Conservation (phyloP, 2,797 vertebrate species). For the Fistularia tabacaria region DNA sequence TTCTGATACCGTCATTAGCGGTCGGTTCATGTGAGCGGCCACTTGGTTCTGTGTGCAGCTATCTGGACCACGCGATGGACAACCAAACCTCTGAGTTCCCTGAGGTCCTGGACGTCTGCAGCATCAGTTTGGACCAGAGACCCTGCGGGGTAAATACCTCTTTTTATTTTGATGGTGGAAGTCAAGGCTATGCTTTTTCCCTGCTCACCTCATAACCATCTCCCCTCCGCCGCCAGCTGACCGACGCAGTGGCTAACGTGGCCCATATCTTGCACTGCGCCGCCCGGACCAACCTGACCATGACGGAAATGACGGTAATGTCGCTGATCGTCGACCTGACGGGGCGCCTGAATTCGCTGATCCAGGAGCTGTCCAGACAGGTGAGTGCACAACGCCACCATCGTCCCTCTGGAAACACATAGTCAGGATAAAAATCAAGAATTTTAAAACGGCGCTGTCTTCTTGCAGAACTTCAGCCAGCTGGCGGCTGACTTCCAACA, state of each 20-base stretch:
- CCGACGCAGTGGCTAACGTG: conserved; percentile 60
- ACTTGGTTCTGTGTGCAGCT: conserved; percentile 43
- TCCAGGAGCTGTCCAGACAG: conserved; percentile 52
- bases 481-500: conserved; percentile 47
- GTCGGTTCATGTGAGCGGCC: no score
- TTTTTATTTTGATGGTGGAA: background rate
- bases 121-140: conserved; percentile 55
- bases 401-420: no score
- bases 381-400: conserved; percentile 36
- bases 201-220: background rate
- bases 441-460: background rate
- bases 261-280: conserved; percentile 67
- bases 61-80: conserved; percentile 41
- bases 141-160: conserved; percentile 66
- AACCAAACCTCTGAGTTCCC: conserved; percentile 31
- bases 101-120: conserved; percentile 62
- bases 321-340: conserved; percentile 58
- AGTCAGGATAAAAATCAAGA: no score
- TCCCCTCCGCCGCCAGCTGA: conserved; percentile 48
- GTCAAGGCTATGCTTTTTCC: background rate
- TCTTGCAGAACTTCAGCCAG: conserved; percentile 61
- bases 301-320: conserved; percentile 52
- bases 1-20: background rate
- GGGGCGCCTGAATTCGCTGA: conserved; percentile 51
- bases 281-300: conserved; percentile 48